phyloP scores from a whole-genome alignment of 1,140 invertebrate genomes.

The Andrena cerasifolii region DNA sequence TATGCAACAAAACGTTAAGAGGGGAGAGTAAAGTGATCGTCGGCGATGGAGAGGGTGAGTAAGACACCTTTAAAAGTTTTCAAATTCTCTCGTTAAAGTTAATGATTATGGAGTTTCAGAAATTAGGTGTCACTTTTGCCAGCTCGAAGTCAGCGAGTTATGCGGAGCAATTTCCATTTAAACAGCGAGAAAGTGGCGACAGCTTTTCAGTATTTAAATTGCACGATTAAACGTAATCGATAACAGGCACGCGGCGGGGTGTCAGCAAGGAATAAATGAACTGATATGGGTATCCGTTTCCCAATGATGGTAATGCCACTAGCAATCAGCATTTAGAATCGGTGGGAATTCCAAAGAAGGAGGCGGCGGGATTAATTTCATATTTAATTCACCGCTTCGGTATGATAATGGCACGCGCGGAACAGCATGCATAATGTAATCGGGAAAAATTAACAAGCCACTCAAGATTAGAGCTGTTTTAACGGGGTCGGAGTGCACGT shows the following conservation, averaged over 20 bases:
- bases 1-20: neutral
- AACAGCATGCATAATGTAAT: neutral
- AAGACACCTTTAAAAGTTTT: neutral
- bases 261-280: too few relatives aligned
- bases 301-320: too few relatives aligned
- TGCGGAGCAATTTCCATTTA: neutral
- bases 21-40: neutral
- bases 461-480: neutral
- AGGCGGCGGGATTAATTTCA: neutral
- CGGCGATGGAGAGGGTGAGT: neutral
- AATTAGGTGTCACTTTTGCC: neutral
- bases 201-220: conserved; percentile 1
- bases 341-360: conserved; percentile 1
- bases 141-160: neutral
- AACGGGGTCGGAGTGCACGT: neutral
- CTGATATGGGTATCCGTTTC: too few relatives aligned
- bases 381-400: neutral
- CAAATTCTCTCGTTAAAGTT: neutral
- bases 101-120: neutral
- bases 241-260: too few relatives aligned
- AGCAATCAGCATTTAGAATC: conserved; percentile 27
- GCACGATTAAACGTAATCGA: neutral
- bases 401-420: neutral
- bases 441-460: neutral
- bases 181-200: neutral